Evolutionary conservation across 1,140 invertebrate genomes (phyloP).

Genomic region (Zaprionus taronus): DNA sequence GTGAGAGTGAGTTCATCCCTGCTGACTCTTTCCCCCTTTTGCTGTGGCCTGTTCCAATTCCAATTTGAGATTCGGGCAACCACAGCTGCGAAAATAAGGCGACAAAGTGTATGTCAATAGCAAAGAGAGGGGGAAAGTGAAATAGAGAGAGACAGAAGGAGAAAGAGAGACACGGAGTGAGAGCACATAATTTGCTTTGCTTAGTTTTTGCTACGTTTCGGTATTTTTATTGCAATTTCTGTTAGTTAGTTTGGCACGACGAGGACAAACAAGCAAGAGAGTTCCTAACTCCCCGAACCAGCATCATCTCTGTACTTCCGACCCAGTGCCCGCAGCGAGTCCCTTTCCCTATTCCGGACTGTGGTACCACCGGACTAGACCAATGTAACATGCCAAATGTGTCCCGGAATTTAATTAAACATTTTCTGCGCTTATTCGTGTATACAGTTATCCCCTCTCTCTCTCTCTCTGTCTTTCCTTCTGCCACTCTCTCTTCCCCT

Average conservation of each 20-base stretch:
- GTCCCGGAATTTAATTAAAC: conserved; percentile 82
- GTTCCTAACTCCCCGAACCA: background rate
- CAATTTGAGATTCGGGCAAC: conserved; percentile 27
- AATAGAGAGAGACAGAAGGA: background rate
- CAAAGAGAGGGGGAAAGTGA: background rate
- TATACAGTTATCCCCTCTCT: conserved; percentile 53
- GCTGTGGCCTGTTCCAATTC: conserved; percentile 1
- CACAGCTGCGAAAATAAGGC: conserved; percentile 35
- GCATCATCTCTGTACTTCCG: background rate
- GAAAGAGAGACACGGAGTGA: background rate
- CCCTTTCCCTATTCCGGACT: conserved; percentile 37
- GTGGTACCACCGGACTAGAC: conserved; percentile 58
- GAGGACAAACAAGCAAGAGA: conserved; percentile 27
- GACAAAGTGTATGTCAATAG: conserved; percentile 64
- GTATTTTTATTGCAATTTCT: conserved; percentile 81
- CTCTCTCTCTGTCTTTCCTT: background rate
- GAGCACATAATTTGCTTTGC: conserved; percentile 78
- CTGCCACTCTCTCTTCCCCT: conserved; percentile 5
- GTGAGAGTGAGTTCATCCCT: background rate
- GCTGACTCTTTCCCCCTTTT: background rate
- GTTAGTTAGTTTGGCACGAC: conserved; percentile 58
- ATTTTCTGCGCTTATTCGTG: conserved; percentile 80
- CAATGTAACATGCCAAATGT: conserved; percentile 82
- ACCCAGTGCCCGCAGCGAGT: background rate
- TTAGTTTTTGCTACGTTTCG: conserved; percentile 76